Conservation (phyloP, 2,797 vertebrate genomes). For the Ataeniobius toweri region DNA sequence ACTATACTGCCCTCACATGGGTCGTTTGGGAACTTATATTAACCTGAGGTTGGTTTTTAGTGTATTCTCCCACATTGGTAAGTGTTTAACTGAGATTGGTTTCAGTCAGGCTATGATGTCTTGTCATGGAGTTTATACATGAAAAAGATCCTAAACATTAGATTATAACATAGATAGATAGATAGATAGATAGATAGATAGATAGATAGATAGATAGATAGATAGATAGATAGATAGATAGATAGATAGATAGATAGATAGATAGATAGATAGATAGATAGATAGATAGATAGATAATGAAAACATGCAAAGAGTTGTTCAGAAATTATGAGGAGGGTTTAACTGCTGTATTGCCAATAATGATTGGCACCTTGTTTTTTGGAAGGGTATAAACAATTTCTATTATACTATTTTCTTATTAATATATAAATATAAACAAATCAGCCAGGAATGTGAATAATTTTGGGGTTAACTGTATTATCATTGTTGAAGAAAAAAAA, state of each 20-base stretch:
- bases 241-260: too few species aligned
- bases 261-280: too few species aligned
- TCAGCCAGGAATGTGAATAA: background rate
- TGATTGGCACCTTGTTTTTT: background rate
- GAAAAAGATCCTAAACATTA: background rate
- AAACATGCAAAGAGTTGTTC: too few species aligned
- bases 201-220: too few species aligned
- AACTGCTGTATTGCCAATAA: background rate
- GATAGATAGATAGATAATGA: too few species aligned
- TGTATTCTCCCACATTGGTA: background rate
- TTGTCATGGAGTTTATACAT: background rate
- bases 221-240: too few species aligned
- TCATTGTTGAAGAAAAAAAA: background rate
- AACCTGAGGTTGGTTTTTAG: background rate
- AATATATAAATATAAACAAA: background rate
- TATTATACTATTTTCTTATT: background rate
- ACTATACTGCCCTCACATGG: conserved; percentile 23
- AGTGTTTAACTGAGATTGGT: background rate
- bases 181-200: too few species aligned
- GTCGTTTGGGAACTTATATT: background rate
- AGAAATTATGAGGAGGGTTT: background rate
- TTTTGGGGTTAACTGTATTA: background rate
- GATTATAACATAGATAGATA: background rate
- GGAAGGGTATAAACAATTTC: background rate
- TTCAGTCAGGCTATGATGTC: background rate